These are phyloP conservation scores for Xiphorhynchus elegans DNA, from an alignment of 2,113 vertebrate species.

Conservation along the genomic window DNA sequence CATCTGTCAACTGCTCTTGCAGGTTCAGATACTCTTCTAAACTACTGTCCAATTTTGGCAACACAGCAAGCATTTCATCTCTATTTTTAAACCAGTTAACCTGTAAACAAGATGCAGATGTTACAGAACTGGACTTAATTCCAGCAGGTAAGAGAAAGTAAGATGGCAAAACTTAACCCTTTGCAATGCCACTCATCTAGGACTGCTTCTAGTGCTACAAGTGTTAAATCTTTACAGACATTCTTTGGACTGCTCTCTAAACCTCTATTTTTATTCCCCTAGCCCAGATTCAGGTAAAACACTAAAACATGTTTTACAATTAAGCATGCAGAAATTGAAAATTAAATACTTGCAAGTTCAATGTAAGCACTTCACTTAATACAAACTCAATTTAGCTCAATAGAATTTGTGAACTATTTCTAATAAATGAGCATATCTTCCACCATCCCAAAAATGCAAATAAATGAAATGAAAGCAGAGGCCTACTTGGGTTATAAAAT, in stretches of 20 bases:
- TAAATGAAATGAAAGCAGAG: background rate
- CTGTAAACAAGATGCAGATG: constrained; percentile 66
- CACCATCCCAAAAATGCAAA: background rate
- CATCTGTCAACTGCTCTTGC: constrained; percentile 88
- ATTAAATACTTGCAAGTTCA: background rate
- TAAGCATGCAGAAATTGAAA: background rate
- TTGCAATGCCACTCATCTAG: background rate
- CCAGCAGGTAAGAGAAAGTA: background rate
- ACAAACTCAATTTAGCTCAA: background rate
- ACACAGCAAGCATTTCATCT: constrained; percentile 92
- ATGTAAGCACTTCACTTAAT: background rate
- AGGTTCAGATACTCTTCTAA: constrained; percentile 91
- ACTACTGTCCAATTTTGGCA: constrained; percentile 90
- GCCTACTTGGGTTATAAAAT: background rate
- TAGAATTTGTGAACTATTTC: background rate
- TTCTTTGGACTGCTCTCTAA: background rate
- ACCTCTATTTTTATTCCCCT: background rate
- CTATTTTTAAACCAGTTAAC: constrained; percentile 99
- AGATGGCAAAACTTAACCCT: background rate
- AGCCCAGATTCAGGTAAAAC: background rate
- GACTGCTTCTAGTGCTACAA: background rate
- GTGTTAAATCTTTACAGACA: background rate
- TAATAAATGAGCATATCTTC: background rate
- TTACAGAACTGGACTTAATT: background rate
- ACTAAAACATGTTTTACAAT: background rate